phyloP scores from a whole-genome alignment of 1,140 invertebrate genomes.

The Manduca sexta region DNA sequence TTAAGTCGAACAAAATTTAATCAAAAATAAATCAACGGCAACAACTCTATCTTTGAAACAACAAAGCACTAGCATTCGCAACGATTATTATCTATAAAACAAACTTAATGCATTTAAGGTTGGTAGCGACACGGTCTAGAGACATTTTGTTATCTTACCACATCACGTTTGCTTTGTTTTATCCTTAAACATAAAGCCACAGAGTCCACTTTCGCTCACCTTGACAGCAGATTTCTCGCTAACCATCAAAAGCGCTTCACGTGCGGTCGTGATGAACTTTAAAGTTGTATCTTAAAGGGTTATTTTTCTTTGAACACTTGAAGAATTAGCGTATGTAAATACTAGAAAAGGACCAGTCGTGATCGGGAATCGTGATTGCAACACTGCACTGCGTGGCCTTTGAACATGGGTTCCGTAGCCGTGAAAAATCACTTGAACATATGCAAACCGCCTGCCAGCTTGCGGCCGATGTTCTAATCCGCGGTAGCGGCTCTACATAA shows the following conservation, averaged over 20 bases:
- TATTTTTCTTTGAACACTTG: constrained; percentile 25
- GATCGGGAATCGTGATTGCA: constrained; percentile 69
- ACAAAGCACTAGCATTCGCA: constrained; percentile 68
- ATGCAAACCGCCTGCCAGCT: constrained; percentile 53
- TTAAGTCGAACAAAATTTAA: constrained; percentile 63
- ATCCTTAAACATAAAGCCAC: constrained; percentile 18
- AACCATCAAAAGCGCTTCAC: constrained; percentile 15
- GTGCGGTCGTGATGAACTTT: constrained; percentile 30
- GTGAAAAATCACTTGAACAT: constrained; percentile 71
- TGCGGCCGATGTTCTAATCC: constrained; percentile 53
- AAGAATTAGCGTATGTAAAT: constrained; percentile 42
- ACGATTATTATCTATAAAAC: constrained; percentile 71
- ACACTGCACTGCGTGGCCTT: constrained; percentile 68
- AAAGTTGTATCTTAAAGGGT: constrained; percentile 17
- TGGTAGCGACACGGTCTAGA: constrained; percentile 69
- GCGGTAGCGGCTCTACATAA: constrained; percentile 27
- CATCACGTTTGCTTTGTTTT: constrained; percentile 22
- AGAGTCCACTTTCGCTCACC: constrained; percentile 28
- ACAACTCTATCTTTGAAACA: constrained; percentile 71
- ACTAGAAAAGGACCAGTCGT: constrained; percentile 59
- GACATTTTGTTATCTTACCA: constrained; percentile 56
- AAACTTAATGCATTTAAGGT: constrained; percentile 71
- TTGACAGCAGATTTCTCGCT: constrained; percentile 16
- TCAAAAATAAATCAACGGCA: constrained; percentile 68
- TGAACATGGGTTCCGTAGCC: constrained; percentile 64